Evolutionary conservation across 2,888 invertebrate genomes (phyloP).

Genomic region (Apotomis turbidana): DNA sequence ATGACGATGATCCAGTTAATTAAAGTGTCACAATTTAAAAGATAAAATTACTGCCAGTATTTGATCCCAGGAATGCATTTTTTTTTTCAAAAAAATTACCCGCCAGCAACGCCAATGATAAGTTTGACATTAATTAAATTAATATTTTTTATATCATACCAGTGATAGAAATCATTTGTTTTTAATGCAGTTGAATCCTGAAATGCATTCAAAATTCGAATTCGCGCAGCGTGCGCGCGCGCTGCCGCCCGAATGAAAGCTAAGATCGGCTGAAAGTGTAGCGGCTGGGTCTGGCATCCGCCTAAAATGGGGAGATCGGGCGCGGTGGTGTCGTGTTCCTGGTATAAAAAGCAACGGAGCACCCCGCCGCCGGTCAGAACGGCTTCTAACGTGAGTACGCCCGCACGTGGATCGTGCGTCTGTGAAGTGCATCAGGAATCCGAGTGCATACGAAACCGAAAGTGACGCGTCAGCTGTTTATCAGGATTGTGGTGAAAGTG

Average conservation of each 20-base stretch:
- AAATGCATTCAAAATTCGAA: conserved; percentile 39
- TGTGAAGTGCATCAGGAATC: conserved; percentile 62
- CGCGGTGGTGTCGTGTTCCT: conserved; percentile 89
- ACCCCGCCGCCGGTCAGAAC: conserved; percentile 94
- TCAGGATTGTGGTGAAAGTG: conserved; percentile 63
- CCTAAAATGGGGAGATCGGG: conserved; percentile 83
- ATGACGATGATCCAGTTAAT: not conserved
- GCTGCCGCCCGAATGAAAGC: conserved; percentile 76
- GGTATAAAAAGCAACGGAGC: conserved; percentile 90
- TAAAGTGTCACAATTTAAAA: not conserved
- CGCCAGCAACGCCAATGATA: not conserved
- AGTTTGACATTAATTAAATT: not conserved
- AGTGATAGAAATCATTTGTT: conserved; percentile 3
- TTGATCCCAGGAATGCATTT: conserved; percentile 1
- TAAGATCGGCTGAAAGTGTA: conserved; percentile 80
- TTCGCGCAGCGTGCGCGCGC: conserved; percentile 47
- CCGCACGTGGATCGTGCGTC: conserved; percentile 67
- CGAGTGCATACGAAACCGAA: conserved; percentile 59
- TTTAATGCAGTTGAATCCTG: conserved; percentile 9
- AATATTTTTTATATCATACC: not conserved
- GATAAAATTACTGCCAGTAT: not conserved
- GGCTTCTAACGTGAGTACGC: conserved; percentile 97
- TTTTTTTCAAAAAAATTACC: not conserved
- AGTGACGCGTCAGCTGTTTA: conserved; percentile 63
- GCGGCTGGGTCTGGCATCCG: conserved; percentile 75